phyloP scores from a whole-genome alignment of 2,888 invertebrate species.

The Drosophila yooni region DNA sequence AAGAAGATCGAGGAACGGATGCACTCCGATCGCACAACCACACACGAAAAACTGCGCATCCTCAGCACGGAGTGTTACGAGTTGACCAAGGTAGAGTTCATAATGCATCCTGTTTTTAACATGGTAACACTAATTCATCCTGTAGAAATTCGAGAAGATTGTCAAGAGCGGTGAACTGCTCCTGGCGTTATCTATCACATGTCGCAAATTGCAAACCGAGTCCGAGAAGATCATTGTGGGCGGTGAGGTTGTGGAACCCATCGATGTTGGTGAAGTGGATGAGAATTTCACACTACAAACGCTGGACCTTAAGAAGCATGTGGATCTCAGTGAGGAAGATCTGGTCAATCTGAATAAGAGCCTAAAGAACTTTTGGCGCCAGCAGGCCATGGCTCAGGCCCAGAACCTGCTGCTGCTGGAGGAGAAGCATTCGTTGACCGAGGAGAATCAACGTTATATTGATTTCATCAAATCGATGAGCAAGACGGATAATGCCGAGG shows the following conservation, averaged over 20 bases:
- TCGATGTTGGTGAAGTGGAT: constrained; percentile 28
- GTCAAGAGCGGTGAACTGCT: constrained; percentile 79
- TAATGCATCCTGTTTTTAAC: not conserved
- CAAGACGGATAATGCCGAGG: constrained; percentile 72
- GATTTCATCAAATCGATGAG: constrained; percentile 81
- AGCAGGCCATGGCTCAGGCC: constrained; percentile 76
- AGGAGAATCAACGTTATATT: constrained; percentile 79
- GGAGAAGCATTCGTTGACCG: constrained; percentile 69
- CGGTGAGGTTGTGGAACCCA: constrained; percentile 52
- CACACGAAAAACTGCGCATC: constrained; percentile 74
- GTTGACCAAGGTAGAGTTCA: constrained; percentile 67
- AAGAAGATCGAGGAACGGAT: constrained; percentile 74
- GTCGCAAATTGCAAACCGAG: constrained; percentile 82
- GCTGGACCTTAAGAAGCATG: constrained; percentile 67
- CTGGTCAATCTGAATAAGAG: constrained; percentile 64
- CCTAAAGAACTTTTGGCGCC: constrained; percentile 81
- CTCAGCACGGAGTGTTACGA: constrained; percentile 76
- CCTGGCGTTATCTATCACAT: constrained; percentile 76
- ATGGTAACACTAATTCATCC: constrained; percentile 11
- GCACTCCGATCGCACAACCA: constrained; percentile 58
- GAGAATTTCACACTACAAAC: constrained; percentile 59
- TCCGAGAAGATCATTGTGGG: constrained; percentile 80
- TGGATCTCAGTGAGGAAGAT: constrained; percentile 78
- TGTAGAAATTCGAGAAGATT: constrained; percentile 73
- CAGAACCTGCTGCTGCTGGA: constrained; percentile 75